A percentile compares a stretch with the other conserved stretches of the same genome.
phyloP scores from a whole-genome alignment of 2,113 vertebrate species.

The Nyctereutes procyonoides region DNA sequence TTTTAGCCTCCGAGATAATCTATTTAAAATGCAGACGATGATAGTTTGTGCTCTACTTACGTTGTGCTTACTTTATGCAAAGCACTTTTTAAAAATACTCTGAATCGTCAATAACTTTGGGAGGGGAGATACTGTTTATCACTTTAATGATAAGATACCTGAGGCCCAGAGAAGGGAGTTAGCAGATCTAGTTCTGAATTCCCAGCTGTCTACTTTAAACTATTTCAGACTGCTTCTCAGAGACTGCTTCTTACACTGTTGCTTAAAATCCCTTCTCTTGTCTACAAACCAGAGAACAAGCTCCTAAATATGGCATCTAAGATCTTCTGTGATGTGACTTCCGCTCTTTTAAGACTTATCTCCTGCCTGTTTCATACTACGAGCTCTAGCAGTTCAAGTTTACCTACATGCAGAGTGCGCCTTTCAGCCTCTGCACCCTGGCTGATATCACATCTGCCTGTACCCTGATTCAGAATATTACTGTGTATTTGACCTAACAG shows the following conservation, averaged over 20 bases:
- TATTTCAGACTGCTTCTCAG: neutral
- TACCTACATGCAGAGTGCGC: rapidly evolving
- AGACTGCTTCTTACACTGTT: neutral
- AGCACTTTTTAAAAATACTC: neutral
- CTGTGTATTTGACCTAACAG: neutral
- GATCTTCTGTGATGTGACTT: neutral
- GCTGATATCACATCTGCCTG: neutral
- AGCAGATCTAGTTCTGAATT: neutral
- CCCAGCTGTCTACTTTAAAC: neutral
- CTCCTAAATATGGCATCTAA: neutral
- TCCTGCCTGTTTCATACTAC: neutral
- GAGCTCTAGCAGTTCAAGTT: neutral
- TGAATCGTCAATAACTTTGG: neutral
- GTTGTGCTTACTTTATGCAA: neutral
- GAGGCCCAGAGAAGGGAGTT: neutral
- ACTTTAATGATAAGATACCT: neutral
- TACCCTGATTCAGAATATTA: neutral
- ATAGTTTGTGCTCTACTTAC: neutral
- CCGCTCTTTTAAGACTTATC: neutral
- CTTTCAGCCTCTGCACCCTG: neutral
- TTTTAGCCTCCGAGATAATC: neutral
- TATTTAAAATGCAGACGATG: neutral
- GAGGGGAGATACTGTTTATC: neutral
- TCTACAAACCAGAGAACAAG: neutral
- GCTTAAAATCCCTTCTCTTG: neutral